A percentile compares a stretch with the other conserved stretches of the same genome.
phyloP scores from a whole-genome alignment of 2,797 vertebrate species.

The Coregonus ussuriensis region DNA sequence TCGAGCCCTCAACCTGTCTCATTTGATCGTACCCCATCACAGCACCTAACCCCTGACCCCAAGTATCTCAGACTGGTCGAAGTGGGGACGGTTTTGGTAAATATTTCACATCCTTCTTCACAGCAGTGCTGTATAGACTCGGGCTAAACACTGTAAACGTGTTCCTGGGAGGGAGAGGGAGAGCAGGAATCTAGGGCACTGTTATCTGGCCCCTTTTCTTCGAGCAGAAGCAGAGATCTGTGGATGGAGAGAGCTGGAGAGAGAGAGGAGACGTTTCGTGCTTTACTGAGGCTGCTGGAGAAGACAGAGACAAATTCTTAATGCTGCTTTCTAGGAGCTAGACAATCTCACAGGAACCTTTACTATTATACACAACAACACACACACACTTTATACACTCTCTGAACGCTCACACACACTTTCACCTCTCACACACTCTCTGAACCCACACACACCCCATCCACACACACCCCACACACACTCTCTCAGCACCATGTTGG shows the following conservation, averaged over 20 bases:
- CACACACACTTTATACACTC: slow-evolving; percentile 37
- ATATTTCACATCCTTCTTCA: slow-evolving; percentile 52
- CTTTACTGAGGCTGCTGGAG: slow-evolving; percentile 41
- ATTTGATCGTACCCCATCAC: slow-evolving; percentile 53
- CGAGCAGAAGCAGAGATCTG: slow-evolving; percentile 64
- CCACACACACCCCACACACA: slow-evolving; percentile 4
- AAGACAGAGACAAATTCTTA: slow-evolving; percentile 21
- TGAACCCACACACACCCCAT: neutral
- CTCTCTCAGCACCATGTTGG: slow-evolving; percentile 72
- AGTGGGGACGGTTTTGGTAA: slow-evolving; percentile 27
- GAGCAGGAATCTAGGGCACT: slow-evolving; percentile 77
- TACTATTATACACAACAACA: neutral
- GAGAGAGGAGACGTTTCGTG: slow-evolving; percentile 42
- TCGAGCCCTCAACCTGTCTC: neutral
- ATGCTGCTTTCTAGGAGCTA: neutral
- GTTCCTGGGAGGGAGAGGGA: slow-evolving; percentile 61
- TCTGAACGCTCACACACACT: no score
- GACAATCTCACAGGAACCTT: neutral
- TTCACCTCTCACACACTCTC: no score
- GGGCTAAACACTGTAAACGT: slow-evolving; percentile 48
- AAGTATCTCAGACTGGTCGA: slow-evolving; percentile 11
- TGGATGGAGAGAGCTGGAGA: slow-evolving; percentile 54
- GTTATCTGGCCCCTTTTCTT: slow-evolving; percentile 75
- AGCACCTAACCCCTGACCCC: slow-evolving; percentile 14
- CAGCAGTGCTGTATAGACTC: neutral